Evolutionary conservation across 2,888 invertebrate genomes (phyloP).

Genomic region (Archips crataeganus): DNA sequence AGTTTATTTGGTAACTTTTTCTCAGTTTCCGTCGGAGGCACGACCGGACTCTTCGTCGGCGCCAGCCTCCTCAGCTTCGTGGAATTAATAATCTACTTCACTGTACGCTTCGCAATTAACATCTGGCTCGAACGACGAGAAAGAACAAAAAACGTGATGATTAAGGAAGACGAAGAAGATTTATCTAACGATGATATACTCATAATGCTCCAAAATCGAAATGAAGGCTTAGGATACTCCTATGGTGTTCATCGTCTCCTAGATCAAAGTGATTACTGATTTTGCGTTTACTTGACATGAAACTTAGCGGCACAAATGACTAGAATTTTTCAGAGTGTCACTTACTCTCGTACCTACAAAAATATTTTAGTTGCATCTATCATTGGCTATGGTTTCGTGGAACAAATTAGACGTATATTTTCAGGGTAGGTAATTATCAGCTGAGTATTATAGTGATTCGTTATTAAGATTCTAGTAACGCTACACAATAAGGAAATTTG

Average conservation of each 20-base stretch:
- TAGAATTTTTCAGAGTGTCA: too few species aligned
- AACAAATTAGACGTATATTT: too few species aligned
- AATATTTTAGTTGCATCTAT: too few species aligned
- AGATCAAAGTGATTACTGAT: too few species aligned
- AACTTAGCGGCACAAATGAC: too few species aligned
- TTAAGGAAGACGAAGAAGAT: slow-evolving; percentile 19
- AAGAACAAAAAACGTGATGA: slow-evolving; percentile 28
- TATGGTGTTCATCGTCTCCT: background rate
- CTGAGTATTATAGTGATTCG: too few species aligned
- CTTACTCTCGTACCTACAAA: too few species aligned
- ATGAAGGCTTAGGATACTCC: background rate
- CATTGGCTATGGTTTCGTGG: too few species aligned
- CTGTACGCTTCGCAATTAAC: slow-evolving; percentile 80
- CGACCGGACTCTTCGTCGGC: slow-evolving; percentile 88
- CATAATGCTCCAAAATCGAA: background rate
- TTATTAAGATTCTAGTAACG: too few species aligned
- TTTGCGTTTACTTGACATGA: too few species aligned
- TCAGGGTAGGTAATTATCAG: too few species aligned
- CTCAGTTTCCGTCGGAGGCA: slow-evolving; percentile 88
- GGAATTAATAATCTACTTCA: slow-evolving; percentile 87
- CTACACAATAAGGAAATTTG: too few species aligned
- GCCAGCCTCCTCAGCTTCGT: slow-evolving; percentile 89
- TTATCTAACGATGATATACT: background rate
- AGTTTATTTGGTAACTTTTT: slow-evolving; percentile 36
- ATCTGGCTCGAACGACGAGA: slow-evolving; percentile 59